Evolutionary conservation across 2,113 vertebrate species (phyloP).

Genomic region (Calcarius ornatus): DNA sequence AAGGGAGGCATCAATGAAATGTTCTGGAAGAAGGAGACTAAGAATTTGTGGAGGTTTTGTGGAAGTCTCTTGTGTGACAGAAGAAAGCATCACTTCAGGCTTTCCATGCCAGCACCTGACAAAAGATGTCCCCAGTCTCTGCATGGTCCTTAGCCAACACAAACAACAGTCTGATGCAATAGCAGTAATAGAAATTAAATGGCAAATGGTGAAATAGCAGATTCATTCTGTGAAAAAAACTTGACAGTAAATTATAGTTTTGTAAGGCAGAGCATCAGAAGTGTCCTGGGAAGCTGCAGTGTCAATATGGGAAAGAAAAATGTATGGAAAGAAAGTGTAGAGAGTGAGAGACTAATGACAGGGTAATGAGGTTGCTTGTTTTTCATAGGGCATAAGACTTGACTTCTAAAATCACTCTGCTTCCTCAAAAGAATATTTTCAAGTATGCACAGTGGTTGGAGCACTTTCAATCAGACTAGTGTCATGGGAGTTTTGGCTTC

Average conservation of each 20-base stretch:
- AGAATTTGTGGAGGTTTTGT: neutral
- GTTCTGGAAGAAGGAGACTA: neutral
- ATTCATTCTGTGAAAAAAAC: neutral
- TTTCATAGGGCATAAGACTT: neutral
- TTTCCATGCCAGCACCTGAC: neutral
- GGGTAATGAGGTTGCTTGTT: slow-evolving; percentile 7
- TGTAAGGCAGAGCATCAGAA: neutral
- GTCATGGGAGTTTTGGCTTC: neutral
- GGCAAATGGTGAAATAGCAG: neutral
- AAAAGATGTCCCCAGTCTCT: neutral
- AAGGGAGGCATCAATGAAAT: neutral
- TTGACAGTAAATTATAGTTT: neutral
- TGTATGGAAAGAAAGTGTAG: neutral
- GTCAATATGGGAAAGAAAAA: neutral
- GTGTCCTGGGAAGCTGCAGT: neutral
- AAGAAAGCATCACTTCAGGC: neutral
- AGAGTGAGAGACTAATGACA: neutral
- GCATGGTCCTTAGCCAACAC: neutral
- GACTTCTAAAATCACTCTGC: neutral
- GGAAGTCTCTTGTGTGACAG: neutral
- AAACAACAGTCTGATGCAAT: neutral
- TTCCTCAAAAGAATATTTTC: neutral
- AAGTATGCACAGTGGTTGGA: neutral
- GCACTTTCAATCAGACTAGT: neutral
- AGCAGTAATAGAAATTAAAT: slow-evolving; percentile 5